These are phyloP conservation scores for Dermochelys coriacea DNA, from an alignment of 2,797 vertebrate species.

Conservation along the genomic window DNA sequence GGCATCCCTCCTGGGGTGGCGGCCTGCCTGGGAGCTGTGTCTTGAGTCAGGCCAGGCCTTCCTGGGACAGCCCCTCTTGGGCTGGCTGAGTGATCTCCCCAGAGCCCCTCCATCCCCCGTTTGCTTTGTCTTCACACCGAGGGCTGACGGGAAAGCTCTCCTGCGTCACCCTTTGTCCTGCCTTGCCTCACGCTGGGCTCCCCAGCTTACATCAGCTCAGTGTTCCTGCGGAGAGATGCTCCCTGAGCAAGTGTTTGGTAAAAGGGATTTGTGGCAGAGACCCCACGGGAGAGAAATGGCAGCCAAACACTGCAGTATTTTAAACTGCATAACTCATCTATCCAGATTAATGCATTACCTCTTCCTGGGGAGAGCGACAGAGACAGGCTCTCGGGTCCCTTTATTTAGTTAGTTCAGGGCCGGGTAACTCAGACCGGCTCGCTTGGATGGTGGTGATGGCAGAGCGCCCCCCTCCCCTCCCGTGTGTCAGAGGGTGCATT, in stretches of 20 bases:
- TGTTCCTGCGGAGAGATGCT: slow-evolving; percentile 26
- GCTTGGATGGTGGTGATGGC: background rate
- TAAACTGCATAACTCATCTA: slow-evolving; percentile 70
- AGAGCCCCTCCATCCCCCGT: background rate
- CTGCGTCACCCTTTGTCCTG: background rate
- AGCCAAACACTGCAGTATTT: slow-evolving; percentile 70
- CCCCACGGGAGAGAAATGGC: slow-evolving; percentile 49
- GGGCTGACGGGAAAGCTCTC: background rate
- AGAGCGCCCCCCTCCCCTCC: background rate
- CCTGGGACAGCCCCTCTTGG: no score
- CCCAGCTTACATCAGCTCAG: slow-evolving; percentile 39
- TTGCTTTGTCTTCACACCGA: no score
- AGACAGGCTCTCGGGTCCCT: background rate
- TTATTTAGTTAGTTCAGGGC: background rate
- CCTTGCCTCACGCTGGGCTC: accelerated
- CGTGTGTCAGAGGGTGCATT: accelerated
- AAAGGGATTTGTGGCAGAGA: slow-evolving; percentile 68
- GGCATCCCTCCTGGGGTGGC: no score
- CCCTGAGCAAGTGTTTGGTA: slow-evolving; percentile 51
- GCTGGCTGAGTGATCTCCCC: no score
- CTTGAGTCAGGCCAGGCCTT: no score
- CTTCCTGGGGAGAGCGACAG: slow-evolving; percentile 31
- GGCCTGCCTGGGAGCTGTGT: no score
- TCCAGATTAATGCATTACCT: slow-evolving; percentile 71
- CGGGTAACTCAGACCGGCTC: accelerated